Base-by-base conservation (phyloP, 2,888 invertebrate species). In the Timema cristinae region DNA sequence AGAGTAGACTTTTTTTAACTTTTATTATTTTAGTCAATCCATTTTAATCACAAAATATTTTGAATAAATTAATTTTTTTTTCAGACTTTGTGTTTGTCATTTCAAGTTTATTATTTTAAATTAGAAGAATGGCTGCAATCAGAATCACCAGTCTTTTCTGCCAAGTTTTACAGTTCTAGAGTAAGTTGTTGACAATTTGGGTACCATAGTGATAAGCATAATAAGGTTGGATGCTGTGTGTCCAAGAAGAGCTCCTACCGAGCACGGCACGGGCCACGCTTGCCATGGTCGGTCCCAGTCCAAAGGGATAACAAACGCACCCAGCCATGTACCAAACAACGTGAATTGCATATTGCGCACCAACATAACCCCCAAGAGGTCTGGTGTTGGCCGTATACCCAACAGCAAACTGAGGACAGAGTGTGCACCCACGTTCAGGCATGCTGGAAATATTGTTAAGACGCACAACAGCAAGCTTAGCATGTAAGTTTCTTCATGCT, bases 221-320 rank as follows among this genome's bases (percentile, higher is more conserved):
- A 87, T 73, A 32, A 87, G 84, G 81, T 88, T 86, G 1, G 87
- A 85, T 11, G 85, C 75, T 6, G 86, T 81, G 77, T 86, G 89
- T 7, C 91, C 91, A 68, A 86, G 80, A 0, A 91, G 79, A 2
- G 90, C 88, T n/a, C 91, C 91, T 0, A 88, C 82, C 73, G 88
- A 86, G 78, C 91, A 91, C 0, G 91, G 89, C 76, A 91, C 88
- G 0, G 91, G 91, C 91, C 91, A 91, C 73, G 83, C 87, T 84
- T 95, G 95, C 94, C 95, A 96, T 0, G 92, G 91, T 67, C 90
- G 86, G 81, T 95, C 92, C 96, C 96, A 96, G 81, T 96, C 96
- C 51, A 96, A 83, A 0, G 96, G 95, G 76, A 96, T 92, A 0
- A 92, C 91, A 72, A 92, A 86, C 5, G 94, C 93, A 7, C 95